These are phyloP conservation scores for Gobius niger DNA, from an alignment of 2,113 vertebrate species.

Conservation along the genomic window DNA sequence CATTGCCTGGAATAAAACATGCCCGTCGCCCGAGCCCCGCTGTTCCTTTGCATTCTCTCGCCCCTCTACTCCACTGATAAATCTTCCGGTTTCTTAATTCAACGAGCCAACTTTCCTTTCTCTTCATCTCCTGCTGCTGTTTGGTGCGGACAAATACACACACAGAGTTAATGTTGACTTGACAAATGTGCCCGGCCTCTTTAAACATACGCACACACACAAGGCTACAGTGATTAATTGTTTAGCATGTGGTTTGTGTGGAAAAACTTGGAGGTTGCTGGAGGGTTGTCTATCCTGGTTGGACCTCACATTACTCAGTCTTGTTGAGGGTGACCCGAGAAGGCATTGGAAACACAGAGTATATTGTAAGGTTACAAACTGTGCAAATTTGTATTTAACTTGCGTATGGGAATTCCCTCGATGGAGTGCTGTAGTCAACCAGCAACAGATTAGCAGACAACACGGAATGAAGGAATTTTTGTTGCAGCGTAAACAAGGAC, in stretches of 20 bases:
- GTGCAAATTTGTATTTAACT: not conserved
- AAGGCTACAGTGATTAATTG: conserved; percentile 41
- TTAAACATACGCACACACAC: conserved; percentile 30
- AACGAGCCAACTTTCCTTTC: conserved; percentile 37
- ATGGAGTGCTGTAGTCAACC: too few relatives aligned
- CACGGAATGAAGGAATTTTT: too few relatives aligned
- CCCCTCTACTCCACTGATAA: conserved; percentile 27
- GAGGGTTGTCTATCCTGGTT: conserved; percentile 34
- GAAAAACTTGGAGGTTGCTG: conserved; percentile 17
- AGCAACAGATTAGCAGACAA: too few relatives aligned
- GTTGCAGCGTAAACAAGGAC: too few relatives aligned
- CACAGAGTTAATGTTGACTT: conserved; percentile 29
- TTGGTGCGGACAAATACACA: conserved; percentile 26
- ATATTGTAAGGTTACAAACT: not conserved
- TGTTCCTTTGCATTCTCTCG: conserved; percentile 19
- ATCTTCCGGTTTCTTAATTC: conserved; percentile 21
- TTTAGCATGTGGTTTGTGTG: conserved; percentile 42
- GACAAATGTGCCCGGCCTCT: conserved; percentile 28
- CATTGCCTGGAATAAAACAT: conserved; percentile 52
- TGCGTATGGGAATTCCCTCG: too few relatives aligned
- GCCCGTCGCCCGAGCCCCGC: conserved; percentile 37
- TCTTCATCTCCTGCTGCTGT: conserved; percentile 15
- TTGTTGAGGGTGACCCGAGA: not conserved
- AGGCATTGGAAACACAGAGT: not conserved
- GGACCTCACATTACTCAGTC: conserved; percentile 19